Percentiles rank a stretch among this genome's conserved stretches.
Evolutionary conservation across 2,797 vertebrate genomes (phyloP).

Genomic region (Eurystomus glaucurus): DNA sequence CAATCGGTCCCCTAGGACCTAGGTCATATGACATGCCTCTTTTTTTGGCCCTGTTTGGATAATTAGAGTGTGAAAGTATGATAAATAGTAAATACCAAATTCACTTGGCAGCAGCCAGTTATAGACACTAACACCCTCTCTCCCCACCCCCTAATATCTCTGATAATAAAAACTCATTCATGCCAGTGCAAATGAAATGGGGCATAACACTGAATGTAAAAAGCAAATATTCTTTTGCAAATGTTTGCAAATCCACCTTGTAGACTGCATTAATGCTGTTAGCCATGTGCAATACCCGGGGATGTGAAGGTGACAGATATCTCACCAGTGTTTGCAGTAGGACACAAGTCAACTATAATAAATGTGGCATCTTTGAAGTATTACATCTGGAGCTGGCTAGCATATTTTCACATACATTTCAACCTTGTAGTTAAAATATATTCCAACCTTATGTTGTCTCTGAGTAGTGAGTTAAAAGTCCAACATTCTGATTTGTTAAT

Average conservation of each 20-base stretch:
- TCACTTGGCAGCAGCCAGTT: not conserved
- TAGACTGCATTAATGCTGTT: fast-evolving
- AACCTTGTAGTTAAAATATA: not conserved
- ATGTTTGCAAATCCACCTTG: not conserved
- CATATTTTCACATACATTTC: not conserved
- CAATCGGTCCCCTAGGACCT: conserved; percentile 8
- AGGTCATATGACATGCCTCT: not conserved
- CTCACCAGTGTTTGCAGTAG: not conserved
- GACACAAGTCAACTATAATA: not conserved
- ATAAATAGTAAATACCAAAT: conserved; percentile 26
- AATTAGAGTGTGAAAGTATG: not conserved
- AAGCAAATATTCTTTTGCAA: not conserved
- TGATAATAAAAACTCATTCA: not conserved
- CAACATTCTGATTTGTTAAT: conserved; percentile 40
- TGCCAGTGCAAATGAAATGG: not conserved
- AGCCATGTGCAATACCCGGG: not conserved
- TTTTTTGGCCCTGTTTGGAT: not conserved
- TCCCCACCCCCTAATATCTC: not conserved
- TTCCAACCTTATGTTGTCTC: not conserved
- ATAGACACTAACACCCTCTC: not conserved
- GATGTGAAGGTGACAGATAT: not conserved
- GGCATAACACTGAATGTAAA: not conserved
- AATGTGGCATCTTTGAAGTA: not conserved
- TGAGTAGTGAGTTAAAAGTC: conserved; percentile 45
- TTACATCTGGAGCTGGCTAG: not conserved